Conservation (phyloP, 1,140 invertebrate species). For the Arion vulgaris region DNA sequence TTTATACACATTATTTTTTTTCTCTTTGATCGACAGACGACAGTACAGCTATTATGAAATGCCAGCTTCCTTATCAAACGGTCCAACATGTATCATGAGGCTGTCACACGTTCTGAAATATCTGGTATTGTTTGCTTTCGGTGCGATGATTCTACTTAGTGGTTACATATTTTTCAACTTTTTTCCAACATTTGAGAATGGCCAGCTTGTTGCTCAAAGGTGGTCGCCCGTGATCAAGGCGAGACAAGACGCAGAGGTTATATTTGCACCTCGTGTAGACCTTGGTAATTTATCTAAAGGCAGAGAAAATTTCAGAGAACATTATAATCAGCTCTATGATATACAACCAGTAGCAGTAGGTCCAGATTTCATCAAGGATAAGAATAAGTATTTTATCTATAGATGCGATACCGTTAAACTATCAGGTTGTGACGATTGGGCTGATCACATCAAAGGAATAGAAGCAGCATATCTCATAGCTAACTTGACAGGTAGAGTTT, state of each 20-base stretch:
- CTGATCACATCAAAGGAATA: conserved; percentile 42
- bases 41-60: background rate
- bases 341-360: background rate
- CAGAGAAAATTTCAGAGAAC: background rate
- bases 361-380: background rate
- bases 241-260: background rate
- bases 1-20: no score
- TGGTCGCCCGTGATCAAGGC: background rate
- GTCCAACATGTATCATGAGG: background rate
- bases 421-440: conserved; percentile 33
- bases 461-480: conserved; percentile 41
- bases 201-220: background rate
- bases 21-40: background rate
- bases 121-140: background rate
- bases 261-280: background rate
- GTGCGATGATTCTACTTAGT: background rate
- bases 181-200: background rate
- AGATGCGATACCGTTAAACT: conserved; percentile 2
- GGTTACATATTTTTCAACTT: conserved; percentile 5
- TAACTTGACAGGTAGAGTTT: conserved; percentile 35
- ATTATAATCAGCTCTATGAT: background rate
- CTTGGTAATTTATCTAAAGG: background rate
- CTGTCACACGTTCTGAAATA: background rate
- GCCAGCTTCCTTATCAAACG: background rate
- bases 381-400: conserved; percentile 1